Percentiles rank a stretch among this genome's conserved stretches.
phyloP scores from a whole-genome alignment of 2,888 invertebrate genomes.

The Caenorhabditis uteleia region DNA sequence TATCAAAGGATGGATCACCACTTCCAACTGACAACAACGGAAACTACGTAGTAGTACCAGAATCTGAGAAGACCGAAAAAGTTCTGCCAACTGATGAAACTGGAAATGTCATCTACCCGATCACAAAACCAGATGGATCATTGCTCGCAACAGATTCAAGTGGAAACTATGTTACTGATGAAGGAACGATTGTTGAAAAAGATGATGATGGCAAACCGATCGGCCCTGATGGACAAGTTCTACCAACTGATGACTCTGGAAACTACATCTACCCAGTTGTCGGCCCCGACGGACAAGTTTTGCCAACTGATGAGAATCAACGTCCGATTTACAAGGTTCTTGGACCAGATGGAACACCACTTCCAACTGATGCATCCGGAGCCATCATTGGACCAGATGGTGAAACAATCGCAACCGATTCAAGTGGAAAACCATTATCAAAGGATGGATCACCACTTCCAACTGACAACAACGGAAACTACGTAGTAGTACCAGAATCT shows the following conservation, averaged over 20 bases:
- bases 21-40: conserved; percentile 50
- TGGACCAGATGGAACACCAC: conserved; percentile 28
- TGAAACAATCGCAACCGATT: conserved; percentile 23
- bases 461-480: conserved; percentile 35
- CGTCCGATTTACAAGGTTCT: conserved; percentile 24
- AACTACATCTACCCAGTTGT: conserved; percentile 29
- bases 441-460: conserved; percentile 28
- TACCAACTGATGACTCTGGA: conserved; percentile 15
- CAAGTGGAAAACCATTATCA: conserved; percentile 18
- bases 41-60: conserved; percentile 21
- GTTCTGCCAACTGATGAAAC: conserved; percentile 14
- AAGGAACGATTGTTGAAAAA: conserved; percentile 13
- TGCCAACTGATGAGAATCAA: conserved; percentile 14
- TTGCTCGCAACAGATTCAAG: conserved; percentile 10
- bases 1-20: conserved; percentile 19
- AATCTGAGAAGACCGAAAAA: conserved; percentile 19
- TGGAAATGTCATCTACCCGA: conserved; percentile 23
- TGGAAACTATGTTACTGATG: conserved; percentile 20
- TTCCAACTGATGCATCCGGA: conserved; percentile 28
- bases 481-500: conserved; percentile 14
- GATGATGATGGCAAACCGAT: conserved; percentile 19
- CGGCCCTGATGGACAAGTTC: conserved; percentile 36
- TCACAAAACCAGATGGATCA: conserved; percentile 10
- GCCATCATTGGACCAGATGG: conserved; percentile 22
- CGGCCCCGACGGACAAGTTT: conserved; percentile 20